Evolutionary conservation across 2,113 vertebrate species (phyloP), one percentile per base, ranked within the genome.

Genomic region (Myiozetetes cayanensis): DNA sequence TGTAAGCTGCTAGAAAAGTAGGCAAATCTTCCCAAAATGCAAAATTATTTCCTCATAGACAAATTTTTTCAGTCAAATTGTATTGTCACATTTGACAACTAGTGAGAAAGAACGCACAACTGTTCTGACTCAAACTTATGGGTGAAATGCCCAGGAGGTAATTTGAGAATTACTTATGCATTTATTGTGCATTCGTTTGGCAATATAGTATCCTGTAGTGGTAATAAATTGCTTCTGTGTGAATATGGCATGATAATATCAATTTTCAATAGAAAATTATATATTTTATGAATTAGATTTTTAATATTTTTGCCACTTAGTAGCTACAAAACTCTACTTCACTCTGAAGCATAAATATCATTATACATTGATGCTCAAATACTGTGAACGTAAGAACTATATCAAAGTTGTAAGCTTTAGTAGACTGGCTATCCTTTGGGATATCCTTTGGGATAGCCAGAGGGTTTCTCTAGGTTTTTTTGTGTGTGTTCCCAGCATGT

Each of bases 201-300:
- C 18, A 0, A 1, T 28, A 28, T 3, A 17, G 4, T 27, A 4
- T 16, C 35, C 16, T 12, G 2, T 41, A 23, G 8, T 53, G 10
- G 15, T 53, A 25, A 37, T 20, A 67, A 59, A 3, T 56, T 71
- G 13, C 33, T 5, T 68, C 61, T 25, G 6, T 41, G 8, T 10
- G 11, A 19, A 35, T 52, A 24, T 41, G n/a, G 9, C 12, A 44
- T 31, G 8, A 4, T 41, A 14, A 22, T 35, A 61, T 9, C 3
- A 35, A 28, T 15, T 50, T 16, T 41, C 25, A 63, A 6, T 25
- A 53, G n/a, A 47, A 70, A 44, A 2, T 7, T 10, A 35, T 12
- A 20, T 2, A 4, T 71, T 47, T 50, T 55, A 55, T 5, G 1
- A 33, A 22, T 39, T 55, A 7, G 1, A 6, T 84, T 76, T 72